Conservation (phyloP, 2,113 vertebrate genomes). For the Catharus minimus region DNA sequence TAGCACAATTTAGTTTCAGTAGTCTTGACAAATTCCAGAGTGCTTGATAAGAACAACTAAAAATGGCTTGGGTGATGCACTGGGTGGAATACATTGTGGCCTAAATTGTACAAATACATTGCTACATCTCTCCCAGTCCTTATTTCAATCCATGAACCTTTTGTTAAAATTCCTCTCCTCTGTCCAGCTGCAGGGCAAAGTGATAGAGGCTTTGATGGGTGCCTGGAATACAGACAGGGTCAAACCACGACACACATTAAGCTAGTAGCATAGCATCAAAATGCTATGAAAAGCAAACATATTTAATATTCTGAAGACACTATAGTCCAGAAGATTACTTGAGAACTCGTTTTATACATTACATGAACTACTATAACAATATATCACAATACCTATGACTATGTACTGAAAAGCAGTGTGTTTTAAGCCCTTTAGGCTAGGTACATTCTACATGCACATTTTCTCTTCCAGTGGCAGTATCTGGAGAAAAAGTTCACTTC, state of each 20-base stretch:
- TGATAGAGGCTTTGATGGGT: background rate
- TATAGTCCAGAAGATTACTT: background rate
- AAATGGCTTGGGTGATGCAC: too few relatives aligned
- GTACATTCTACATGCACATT: background rate
- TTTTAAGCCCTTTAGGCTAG: background rate
- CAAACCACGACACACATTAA: background rate
- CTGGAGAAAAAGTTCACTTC: background rate
- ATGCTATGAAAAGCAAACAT: background rate
- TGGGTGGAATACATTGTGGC: too few relatives aligned
- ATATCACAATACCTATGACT: background rate
- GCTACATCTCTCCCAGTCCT: background rate
- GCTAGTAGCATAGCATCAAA: background rate
- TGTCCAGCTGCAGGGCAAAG: background rate
- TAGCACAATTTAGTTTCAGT: too few relatives aligned
- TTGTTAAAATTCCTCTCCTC: background rate
- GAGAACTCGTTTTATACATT: background rate
- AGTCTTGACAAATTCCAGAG: too few relatives aligned
- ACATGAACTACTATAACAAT: background rate
- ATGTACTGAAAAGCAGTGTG: background rate
- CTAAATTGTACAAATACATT: too few relatives aligned
- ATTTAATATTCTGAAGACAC: background rate
- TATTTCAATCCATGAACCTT: background rate
- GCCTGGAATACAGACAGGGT: background rate
- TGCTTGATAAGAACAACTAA: too few relatives aligned
- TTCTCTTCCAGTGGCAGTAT: background rate